A percentile compares a stretch with the other conserved stretches of the same genome.
Evolutionary conservation across 2,797 vertebrate species (phyloP).

Genomic region (Danionella dracula): DNA sequence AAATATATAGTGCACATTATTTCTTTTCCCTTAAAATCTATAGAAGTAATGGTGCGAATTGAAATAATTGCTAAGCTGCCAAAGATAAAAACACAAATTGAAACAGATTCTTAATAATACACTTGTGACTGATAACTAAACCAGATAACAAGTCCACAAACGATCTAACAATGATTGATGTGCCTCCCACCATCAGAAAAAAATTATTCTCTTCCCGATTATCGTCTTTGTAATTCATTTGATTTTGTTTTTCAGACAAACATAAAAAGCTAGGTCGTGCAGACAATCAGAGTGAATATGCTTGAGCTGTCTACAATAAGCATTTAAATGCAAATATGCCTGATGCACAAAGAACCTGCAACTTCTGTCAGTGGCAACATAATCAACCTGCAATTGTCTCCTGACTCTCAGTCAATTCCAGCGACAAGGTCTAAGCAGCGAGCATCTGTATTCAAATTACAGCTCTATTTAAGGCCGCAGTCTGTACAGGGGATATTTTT

Average conservation of each 20-base stretch:
- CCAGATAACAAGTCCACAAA: slow-evolving; percentile 33
- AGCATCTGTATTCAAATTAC: slow-evolving; percentile 72
- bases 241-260: slow-evolving; percentile 53
- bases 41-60: no score
- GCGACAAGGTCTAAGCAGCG: slow-evolving; percentile 61
- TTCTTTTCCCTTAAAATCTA: no score
- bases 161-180: slow-evolving; percentile 62
- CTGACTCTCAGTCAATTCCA: slow-evolving; percentile 66
- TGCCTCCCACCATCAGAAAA: slow-evolving; percentile 59
- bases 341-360: slow-evolving; percentile 66
- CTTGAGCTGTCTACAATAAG: slow-evolving; percentile 69
- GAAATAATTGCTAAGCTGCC: neutral
- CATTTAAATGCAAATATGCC: slow-evolving; percentile 79
- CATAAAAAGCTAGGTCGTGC: slow-evolving; percentile 57
- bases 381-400: slow-evolving; percentile 80
- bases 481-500: slow-evolving; percentile 69
- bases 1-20: no score
- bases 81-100: slow-evolving; percentile 26
- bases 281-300: slow-evolving; percentile 69
- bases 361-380: slow-evolving; percentile 72
- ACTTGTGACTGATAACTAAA: slow-evolving; percentile 30
- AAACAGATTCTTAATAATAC: slow-evolving; percentile 50
- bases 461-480: slow-evolving; percentile 66
- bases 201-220: slow-evolving; percentile 64
- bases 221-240: slow-evolving; percentile 57